Conservation (phyloP, 2,797 vertebrate species). For the Cryptoprocta ferox region DNA sequence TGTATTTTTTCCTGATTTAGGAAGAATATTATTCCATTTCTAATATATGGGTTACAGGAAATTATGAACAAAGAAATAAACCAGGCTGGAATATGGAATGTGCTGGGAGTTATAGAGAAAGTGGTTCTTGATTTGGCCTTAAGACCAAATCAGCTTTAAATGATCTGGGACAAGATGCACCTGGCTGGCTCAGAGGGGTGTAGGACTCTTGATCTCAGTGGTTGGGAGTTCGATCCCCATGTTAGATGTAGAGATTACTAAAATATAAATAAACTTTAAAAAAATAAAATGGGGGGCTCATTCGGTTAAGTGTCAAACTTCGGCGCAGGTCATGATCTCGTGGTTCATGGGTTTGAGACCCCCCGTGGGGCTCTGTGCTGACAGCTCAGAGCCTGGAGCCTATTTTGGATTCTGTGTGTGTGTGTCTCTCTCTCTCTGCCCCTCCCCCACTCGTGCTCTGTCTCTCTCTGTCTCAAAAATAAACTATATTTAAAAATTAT, state of each 20-base stretch:
- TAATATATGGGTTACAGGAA: not conserved
- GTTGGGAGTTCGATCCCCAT: not conserved
- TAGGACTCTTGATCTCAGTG: not conserved
- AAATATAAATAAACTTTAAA: not conserved
- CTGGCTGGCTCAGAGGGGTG: not conserved
- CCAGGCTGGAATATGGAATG: not conserved
- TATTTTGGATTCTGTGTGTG: no score
- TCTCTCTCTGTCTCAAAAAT: no score
- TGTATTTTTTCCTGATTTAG: not conserved
- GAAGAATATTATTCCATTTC: not conserved
- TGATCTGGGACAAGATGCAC: not conserved
- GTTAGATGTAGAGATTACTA: not conserved
- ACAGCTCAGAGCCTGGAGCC: no score
- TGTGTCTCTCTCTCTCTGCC: no score
- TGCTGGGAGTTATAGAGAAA: not conserved
- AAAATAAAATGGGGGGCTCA: not conserved
- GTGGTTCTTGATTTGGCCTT: not conserved
- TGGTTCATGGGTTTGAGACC: no score
- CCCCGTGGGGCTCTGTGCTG: no score
- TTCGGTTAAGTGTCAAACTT: no score
- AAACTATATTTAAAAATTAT: no score
- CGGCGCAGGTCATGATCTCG: no score
- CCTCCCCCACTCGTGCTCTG: no score
- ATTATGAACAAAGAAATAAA: constrained; percentile 20
- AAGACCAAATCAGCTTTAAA: not conserved